phyloP scores from a whole-genome alignment of 2,113 vertebrate genomes.

The Conger conger region DNA sequence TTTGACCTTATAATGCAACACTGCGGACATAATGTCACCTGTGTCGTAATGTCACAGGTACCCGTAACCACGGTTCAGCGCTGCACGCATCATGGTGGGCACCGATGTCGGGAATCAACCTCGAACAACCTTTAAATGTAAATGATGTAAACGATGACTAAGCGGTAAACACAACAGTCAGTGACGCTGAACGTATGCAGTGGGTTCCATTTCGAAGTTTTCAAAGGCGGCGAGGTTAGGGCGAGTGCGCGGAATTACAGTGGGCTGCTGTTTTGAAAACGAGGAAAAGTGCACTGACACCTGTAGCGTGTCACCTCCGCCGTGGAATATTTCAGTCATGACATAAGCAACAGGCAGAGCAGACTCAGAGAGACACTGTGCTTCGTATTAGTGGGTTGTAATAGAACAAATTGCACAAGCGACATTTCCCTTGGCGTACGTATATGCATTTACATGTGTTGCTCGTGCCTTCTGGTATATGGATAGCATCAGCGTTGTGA shows the following conservation, averaged over 20 bases:
- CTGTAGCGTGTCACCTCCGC: not conserved
- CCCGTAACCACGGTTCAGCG: not conserved
- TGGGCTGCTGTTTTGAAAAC: not conserved
- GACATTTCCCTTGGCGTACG: not conserved
- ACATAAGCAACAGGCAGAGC: not conserved
- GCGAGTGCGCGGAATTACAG: not conserved
- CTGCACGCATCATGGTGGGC: too few relatives aligned
- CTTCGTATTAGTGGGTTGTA: not conserved
- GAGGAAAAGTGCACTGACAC: not conserved
- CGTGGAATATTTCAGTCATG: conserved; percentile 8
- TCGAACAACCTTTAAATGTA: not conserved
- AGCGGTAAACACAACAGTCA: not conserved
- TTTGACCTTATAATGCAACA: not conserved
- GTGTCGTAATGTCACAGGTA: too few relatives aligned
- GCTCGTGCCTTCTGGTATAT: not conserved
- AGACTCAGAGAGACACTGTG: too few relatives aligned
- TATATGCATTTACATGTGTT: not conserved
- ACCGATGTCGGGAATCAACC: not conserved
- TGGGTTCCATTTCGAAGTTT: not conserved
- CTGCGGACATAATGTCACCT: not conserved
- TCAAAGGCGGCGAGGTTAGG: not conserved
- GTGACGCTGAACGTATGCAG: not conserved
- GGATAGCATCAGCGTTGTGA: too few relatives aligned
- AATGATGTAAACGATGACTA: not conserved
- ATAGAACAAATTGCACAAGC: not conserved